Evolutionary conservation across 1,140 invertebrate genomes (phyloP).

Genomic region (Euglossa dilemma): DNA sequence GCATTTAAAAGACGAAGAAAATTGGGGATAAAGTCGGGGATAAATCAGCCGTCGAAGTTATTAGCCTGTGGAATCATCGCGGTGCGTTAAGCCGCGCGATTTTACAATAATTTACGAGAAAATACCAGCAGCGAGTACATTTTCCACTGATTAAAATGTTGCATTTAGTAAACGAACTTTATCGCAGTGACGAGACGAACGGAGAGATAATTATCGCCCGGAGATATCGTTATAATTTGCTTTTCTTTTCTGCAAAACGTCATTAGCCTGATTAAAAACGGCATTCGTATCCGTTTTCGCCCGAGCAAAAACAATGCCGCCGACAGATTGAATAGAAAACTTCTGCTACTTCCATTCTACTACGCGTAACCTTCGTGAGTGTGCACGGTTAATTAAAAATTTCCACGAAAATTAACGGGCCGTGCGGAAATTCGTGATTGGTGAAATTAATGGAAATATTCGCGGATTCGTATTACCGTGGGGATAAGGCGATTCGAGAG

Average conservation of each 20-base stretch:
- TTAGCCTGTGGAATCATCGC: neutral
- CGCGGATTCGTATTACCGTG: no score
- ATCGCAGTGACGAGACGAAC: neutral
- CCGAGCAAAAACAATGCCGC: neutral
- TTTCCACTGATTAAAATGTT: neutral
- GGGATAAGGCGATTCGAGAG: no score
- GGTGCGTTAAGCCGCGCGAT: neutral
- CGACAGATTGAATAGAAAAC: conserved; percentile 6
- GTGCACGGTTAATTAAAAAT: conserved; percentile 1
- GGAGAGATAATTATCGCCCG: conserved; percentile 9
- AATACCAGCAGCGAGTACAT: neutral
- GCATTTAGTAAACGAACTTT: conserved; percentile 17
- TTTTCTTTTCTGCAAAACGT: neutral
- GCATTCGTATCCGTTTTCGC: neutral
- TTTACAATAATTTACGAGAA: neutral
- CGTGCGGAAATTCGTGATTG: no score
- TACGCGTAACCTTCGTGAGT: neutral
- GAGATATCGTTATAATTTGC: conserved; percentile 1
- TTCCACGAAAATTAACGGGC: no score
- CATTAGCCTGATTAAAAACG: conserved; percentile 30
- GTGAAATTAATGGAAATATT: no score
- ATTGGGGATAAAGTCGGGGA: neutral
- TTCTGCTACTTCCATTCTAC: no score
- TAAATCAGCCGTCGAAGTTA: neutral
- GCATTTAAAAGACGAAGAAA: neutral